A percentile compares a stretch with the other conserved stretches of the same genome.
These are phyloP conservation scores for Drosophila eugracilis DNA, from an alignment of 1,140 invertebrate species.

Conservation along the genomic window DNA sequence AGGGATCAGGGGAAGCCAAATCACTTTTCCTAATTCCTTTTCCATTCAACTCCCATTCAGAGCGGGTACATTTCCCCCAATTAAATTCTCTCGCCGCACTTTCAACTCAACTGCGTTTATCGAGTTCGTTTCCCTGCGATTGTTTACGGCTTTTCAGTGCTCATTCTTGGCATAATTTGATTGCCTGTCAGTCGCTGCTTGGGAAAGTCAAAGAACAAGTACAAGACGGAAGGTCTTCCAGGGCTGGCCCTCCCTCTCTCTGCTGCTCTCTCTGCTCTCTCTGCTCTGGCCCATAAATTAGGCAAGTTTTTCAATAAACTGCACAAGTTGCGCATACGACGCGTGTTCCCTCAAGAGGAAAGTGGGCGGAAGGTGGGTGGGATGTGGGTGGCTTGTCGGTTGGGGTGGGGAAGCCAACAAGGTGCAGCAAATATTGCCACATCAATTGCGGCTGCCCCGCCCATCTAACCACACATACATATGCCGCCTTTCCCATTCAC, in stretches of 20 bases:
- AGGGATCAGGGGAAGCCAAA: slow-evolving; percentile 53
- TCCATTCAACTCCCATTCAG: slow-evolving; percentile 39
- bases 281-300: slow-evolving; percentile 75
- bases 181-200: slow-evolving; percentile 45
- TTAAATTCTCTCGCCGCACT: slow-evolving; percentile 63
- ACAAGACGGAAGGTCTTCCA: slow-evolving; percentile 1
- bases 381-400: neutral
- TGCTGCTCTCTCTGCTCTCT: no score
- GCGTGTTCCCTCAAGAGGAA: slow-evolving; percentile 40
- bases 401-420: slow-evolving; percentile 26
- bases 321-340: slow-evolving; percentile 77
- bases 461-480: slow-evolving; percentile 27
- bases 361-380: neutral
- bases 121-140: slow-evolving; percentile 65
- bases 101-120: slow-evolving; percentile 79
- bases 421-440: slow-evolving; percentile 53
- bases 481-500: slow-evolving; percentile 26
- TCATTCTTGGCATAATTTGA: slow-evolving; percentile 76
- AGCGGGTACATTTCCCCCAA: slow-evolving; percentile 54
- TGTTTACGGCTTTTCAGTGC: slow-evolving; percentile 75
- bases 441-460: slow-evolving; percentile 45
- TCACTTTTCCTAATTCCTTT: slow-evolving; percentile 75
- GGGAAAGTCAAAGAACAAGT: slow-evolving; percentile 32
- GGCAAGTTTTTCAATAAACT: slow-evolving; percentile 80
- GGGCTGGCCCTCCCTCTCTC: no score